Base-by-base conservation (phyloP, 2,888 invertebrate species). In the Neria commutata region DNA sequence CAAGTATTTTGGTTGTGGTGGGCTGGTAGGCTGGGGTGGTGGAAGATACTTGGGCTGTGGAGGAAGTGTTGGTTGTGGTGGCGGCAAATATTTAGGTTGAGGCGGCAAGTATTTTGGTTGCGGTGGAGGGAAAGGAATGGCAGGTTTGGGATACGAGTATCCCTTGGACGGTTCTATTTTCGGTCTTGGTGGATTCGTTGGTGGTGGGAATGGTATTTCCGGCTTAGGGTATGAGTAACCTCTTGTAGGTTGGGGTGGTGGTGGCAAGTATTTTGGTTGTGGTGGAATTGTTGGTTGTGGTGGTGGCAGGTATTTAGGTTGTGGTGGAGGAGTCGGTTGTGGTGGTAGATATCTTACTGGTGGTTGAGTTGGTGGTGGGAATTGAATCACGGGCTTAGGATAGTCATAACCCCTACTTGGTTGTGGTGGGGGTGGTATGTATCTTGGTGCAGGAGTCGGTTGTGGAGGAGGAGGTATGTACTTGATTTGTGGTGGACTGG, bases 201-300 rank as follows among this genome's bases (percentile, higher is more conserved):
- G 52, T 21, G 51, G 47, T 33, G 60, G 65, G 23, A 74, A 74
- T 1, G 71, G 68, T 16, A 68, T 53, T 3, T 56, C 46, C 14
- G 75, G 75, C 29, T 65, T 62, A 1, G 76, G 74, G 57, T 74
- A 74, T 0, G 67, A 63, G 23, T 75, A 75, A 3, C 75, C 74
- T 33, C 54, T 60, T 2, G 57, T 34, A 5, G 60, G 58, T n/a
- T 59, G 60, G 8, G 45, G 47, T n/a, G 52, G 54, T 3, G 63
- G 63, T 3, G 63, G 49, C 46, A 66, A 24, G 21, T 65, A 65
- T 49, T 64, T 62, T 14, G 61, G 60, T 29, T 60, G 56, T 1
- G 64, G 66, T 40, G 64, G 63, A 11, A 16, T 58, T 2, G 60
- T 54, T 8, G 63, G 59, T 11, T 46, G 24, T 45, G 34, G 54